Base-by-base conservation (phyloP, 2,797 vertebrate genomes). In the Prunella strophiata region DNA sequence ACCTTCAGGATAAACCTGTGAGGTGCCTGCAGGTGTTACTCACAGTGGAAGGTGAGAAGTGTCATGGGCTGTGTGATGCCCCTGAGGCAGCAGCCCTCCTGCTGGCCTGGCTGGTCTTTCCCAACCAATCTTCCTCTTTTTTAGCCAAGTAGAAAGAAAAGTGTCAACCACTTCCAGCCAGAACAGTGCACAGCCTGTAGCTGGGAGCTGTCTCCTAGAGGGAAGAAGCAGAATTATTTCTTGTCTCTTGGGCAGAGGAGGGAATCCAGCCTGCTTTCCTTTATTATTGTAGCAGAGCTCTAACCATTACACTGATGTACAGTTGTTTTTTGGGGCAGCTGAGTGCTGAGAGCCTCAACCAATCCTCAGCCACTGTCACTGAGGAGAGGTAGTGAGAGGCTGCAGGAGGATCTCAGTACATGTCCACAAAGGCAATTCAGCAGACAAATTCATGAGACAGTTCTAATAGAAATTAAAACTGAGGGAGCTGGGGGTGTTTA, bases 271-370 rank as follows among this genome's bases (percentile, higher is more conserved):
- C 47, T 62, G 42, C 5, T 27, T 72, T 65, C 66, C 58, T 75
- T 57, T 32, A 25, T 65, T 36, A 4, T 16, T 32, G 48, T 6
- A 8, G 47, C 26, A 40, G n/a, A 29, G 23, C 61, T 66, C 3
- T 51, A 30, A n/a, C 30, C 26, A 22, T 27, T 27, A 2, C 32
- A 42, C 26, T 62, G 59, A 29, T 20, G 26, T n/a, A 25, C 34
- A 13, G 0, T 3, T 48, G 18, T 9, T n/a, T 70, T 57, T 7
- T 1, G n/a, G 54, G 54, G 29, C 15, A 48, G 1, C 5, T 62
- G 50, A 40, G 50, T 38, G 81, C 40, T 58, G 45, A 63, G 71
- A 92, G 43, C 32, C 42, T 63, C 43, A 13, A 2, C 1, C 4
- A 73, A 36, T 66, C 67, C 18, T 40, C 52, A 63, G n/a, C 25